Conservation (phyloP, 2,888 invertebrate genomes). For the Agrochola lychnidis region DNA sequence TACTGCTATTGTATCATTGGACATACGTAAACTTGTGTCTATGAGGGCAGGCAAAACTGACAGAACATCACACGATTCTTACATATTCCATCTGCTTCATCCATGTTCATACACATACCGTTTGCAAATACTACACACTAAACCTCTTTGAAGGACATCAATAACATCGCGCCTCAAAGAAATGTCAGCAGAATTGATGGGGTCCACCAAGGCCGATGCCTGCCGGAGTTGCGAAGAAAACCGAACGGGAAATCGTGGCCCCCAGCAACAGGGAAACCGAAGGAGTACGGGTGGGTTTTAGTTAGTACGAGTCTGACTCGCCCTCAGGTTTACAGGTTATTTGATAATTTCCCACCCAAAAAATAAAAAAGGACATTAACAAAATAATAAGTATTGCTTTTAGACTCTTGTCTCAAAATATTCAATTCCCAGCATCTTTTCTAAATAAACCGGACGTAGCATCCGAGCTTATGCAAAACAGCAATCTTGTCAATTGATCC, state of each 20-base stretch:
- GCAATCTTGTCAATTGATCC: slow-evolving; percentile 70
- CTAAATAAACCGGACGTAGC: slow-evolving; percentile 50
- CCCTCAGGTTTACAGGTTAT: too few species aligned
- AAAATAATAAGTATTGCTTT: neutral
- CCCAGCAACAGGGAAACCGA: too few species aligned
- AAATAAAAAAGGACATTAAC: neutral
- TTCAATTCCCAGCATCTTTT: slow-evolving; percentile 15
- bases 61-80: too few species aligned
- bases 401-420: neutral
- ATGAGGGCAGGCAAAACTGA: neutral
- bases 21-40: neutral
- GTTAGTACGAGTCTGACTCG: too few species aligned
- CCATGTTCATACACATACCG: neutral
- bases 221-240: too few species aligned
- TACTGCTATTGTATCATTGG: neutral
- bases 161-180: too few species aligned
- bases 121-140: neutral
- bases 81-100: too few species aligned
- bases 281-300: too few species aligned
- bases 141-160: neutral
- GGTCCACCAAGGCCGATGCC: too few species aligned
- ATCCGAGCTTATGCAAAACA: slow-evolving; percentile 63
- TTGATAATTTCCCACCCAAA: too few species aligned
- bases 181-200: too few species aligned
- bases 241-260: too few species aligned